phyloP scores from a whole-genome alignment of 2,888 invertebrate species.

The Drosophila picticornis region DNA sequence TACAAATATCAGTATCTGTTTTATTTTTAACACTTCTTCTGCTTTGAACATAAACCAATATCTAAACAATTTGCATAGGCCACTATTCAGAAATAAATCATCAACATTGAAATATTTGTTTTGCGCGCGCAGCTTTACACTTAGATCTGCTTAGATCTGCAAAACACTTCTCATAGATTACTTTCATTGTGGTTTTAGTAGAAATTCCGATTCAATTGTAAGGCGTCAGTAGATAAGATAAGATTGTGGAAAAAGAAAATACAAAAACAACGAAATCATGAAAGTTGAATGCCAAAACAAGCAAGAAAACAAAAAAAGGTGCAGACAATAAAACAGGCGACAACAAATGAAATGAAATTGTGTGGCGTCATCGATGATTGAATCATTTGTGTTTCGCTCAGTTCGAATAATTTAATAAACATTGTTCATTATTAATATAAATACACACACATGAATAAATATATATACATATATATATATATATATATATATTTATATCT shows the following conservation, averaged over 20 bases:
- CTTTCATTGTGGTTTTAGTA: conserved; percentile 33
- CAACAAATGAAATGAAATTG: conserved; percentile 35
- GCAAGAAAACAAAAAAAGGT: conserved; percentile 40
- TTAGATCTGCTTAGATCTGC: background rate
- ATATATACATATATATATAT: background rate
- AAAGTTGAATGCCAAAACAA: conserved; percentile 33
- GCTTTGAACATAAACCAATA: background rate
- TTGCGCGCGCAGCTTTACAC: background rate
- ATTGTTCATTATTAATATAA: conserved; percentile 15
- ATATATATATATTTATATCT: background rate
- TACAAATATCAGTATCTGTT: background rate
- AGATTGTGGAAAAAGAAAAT: conserved; percentile 45
- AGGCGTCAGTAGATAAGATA: conserved; percentile 59
- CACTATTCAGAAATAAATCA: background rate
- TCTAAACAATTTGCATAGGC: background rate
- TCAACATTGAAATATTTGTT: background rate
- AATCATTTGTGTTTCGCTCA: conserved; percentile 43
- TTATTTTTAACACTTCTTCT: background rate
- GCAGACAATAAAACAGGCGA: conserved; percentile 28
- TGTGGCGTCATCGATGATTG: conserved; percentile 72
- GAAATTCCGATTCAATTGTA: conserved; percentile 36
- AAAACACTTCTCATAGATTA: conserved; percentile 3
- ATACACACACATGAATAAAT: background rate
- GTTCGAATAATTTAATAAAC: conserved; percentile 22
- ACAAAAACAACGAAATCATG: conserved; percentile 23